Percentiles rank a stretch among this genome's conserved stretches.
These are phyloP conservation scores for Malaclemys terrapin DNA, from an alignment of 2,113 vertebrate species.

Conservation along the genomic window DNA sequence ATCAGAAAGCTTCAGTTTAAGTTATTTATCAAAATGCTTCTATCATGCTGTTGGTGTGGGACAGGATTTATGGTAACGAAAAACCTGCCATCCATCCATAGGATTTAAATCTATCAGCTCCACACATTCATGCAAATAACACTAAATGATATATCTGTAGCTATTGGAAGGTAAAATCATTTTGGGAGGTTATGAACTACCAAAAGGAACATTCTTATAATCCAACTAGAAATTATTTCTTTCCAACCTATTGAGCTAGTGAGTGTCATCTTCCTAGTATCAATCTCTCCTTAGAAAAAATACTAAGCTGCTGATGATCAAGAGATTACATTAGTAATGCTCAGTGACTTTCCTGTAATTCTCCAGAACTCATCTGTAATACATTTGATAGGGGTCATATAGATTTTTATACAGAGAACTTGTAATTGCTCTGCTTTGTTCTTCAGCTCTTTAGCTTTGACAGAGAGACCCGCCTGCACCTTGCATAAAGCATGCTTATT, in stretches of 20 bases:
- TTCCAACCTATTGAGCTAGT: conserved; percentile 41
- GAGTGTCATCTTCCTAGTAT: conserved; percentile 3
- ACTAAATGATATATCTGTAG: conserved; percentile 54
- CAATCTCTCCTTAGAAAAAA: conserved; percentile 2
- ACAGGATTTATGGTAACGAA: conserved; percentile 75
- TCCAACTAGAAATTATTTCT: conserved; percentile 29
- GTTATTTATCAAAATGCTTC: conserved; percentile 78
- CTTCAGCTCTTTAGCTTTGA: conserved; percentile 13
- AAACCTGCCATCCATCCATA: conserved; percentile 56
- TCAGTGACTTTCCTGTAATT: conserved; percentile 36
- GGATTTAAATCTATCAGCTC: conserved; percentile 70
- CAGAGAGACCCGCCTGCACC: conserved; percentile 6
- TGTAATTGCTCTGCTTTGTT: conserved; percentile 54
- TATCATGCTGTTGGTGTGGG: conserved; percentile 43
- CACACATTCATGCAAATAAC: conserved; percentile 66
- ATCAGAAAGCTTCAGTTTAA: conserved; percentile 57
- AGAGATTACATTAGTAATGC: background rate
- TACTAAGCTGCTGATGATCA: background rate
- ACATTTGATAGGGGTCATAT: conserved; percentile 26
- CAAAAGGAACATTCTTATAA: conserved; percentile 57
- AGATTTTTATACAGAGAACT: conserved; percentile 47
- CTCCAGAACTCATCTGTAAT: conserved; percentile 16
- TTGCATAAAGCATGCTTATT: conserved; percentile 46
- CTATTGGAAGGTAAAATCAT: conserved; percentile 39
- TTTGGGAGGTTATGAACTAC: conserved; percentile 52